Evolutionary conservation across 2,888 invertebrate species (phyloP), one percentile per base, ranked within the genome.

Genomic region (Oegoconia quadripuncta): DNA sequence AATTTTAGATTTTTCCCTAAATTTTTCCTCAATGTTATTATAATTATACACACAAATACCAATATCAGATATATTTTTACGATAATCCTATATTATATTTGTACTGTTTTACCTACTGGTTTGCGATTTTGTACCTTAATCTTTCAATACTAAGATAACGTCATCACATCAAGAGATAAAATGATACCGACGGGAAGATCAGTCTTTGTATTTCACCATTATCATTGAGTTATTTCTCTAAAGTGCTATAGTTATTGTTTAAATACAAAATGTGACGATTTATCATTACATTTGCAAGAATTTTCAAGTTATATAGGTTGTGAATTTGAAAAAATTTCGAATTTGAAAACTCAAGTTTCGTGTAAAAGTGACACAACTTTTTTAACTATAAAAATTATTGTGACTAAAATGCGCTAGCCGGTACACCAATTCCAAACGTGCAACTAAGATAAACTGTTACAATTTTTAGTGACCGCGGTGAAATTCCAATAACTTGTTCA

Each of bases 401-500:
- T n/a, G n/a, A n/a, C n/a, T n/a, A n/a, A n/a, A n/a, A n/a, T n/a
- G n/a, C n/a, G n/a, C n/a, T n/a, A n/a, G n/a, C n/a, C n/a, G n/a
- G n/a, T n/a, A n/a, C n/a, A n/a, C n/a, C n/a, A n/a, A n/a, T n/a
- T n/a, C n/a, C n/a, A n/a, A n/a, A n/a, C n/a, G n/a, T n/a, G n/a
- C n/a, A n/a, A n/a, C n/a, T n/a, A n/a, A n/a, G n/a, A n/a, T 27
- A 8, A 27, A 12, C 9, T 13, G n/a, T 23, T 13, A 23, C 33
- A 22, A n/a, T 27, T 13, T 27, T 2, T 12, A 27, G 7, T 12
- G 6, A 5, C 13, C 14, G 9, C 20, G 7, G 32, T 32, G 14
- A 11, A 9, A 32, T 32, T 77, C 74, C 59, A 57, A 59, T 61
- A 69, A 62, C 63, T 77, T 77, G 72, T 53, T 50, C 0, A 35